phyloP scores from a whole-genome alignment of 2,888 invertebrate genomes.

The Lepeophtheirus nordmannii region DNA sequence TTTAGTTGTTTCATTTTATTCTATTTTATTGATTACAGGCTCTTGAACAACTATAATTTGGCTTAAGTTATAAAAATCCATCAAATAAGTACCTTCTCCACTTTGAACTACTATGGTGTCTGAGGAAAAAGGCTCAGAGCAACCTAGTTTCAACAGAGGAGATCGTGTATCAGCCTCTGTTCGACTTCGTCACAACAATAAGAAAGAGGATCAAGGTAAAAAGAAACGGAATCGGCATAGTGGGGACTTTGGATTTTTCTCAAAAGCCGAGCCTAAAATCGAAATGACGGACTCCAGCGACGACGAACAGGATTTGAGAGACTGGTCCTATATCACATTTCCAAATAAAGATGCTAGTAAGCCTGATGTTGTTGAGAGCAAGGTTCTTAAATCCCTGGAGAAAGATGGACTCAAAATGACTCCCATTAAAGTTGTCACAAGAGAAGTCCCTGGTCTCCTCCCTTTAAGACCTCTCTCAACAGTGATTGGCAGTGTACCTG shows the following conservation, averaged over 20 bases:
- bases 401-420: neutral
- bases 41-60: neutral
- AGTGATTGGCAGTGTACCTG: neutral
- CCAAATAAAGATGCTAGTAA: neutral
- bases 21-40: too few species aligned
- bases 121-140: neutral
- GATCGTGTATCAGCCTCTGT: neutral
- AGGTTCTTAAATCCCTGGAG: neutral
- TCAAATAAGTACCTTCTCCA: neutral
- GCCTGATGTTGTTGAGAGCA: neutral
- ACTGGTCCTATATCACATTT: slow-evolving; percentile 2
- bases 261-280: neutral
- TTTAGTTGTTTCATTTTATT: neutral
- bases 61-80: neutral
- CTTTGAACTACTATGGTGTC: neutral
- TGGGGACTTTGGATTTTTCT: neutral
- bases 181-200: neutral
- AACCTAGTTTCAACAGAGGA: neutral
- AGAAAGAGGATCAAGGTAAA: neutral
- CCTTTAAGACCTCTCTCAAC: neutral
- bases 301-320: neutral
- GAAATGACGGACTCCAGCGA: neutral
- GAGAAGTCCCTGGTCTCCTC: neutral
- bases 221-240: slow-evolving; percentile 1
- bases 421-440: neutral